These are phyloP conservation scores for Euura saliciscinereae DNA, from an alignment of 1,140 invertebrate genomes.

Conservation along the genomic window DNA sequence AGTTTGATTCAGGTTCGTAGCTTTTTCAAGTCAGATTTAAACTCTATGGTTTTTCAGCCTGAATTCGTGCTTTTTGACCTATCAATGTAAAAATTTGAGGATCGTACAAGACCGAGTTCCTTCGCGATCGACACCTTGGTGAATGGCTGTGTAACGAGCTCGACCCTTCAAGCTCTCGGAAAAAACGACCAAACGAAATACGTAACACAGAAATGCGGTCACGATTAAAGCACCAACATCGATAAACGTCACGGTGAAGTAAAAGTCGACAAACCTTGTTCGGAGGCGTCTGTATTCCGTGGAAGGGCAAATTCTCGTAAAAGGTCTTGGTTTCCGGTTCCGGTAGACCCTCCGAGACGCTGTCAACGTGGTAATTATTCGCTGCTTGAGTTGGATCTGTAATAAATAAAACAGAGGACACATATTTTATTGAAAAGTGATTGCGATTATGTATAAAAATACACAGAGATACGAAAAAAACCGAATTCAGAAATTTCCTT, in stretches of 20 bases:
- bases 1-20: too few species aligned
- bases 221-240: not conserved
- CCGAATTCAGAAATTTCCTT: not conserved
- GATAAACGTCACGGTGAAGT: not conserved
- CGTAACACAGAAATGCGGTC: not conserved
- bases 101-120: too few species aligned
- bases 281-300: constrained; percentile 86
- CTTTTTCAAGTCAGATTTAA: too few species aligned
- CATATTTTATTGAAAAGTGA: too few species aligned
- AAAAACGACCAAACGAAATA: not conserved
- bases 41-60: too few species aligned
- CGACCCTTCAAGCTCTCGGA: not conserved
- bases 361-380: constrained; percentile 56
- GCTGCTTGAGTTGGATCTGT: constrained; percentile 55
- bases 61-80: too few species aligned
- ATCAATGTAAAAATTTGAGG: too few species aligned
- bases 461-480: not conserved
- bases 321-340: constrained; percentile 70
- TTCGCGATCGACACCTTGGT: not conserved
- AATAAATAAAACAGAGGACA: constrained; percentile 34
- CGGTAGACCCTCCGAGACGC: constrained; percentile 53
- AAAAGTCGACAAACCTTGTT: constrained; percentile 75
- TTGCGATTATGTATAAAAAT: not conserved
- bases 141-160: not conserved
- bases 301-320: constrained; percentile 93